A percentile compares a stretch with the other conserved stretches of the same genome.
phyloP scores from a whole-genome alignment of 2,113 vertebrate species.

The Pygathrix nemaeus region DNA sequence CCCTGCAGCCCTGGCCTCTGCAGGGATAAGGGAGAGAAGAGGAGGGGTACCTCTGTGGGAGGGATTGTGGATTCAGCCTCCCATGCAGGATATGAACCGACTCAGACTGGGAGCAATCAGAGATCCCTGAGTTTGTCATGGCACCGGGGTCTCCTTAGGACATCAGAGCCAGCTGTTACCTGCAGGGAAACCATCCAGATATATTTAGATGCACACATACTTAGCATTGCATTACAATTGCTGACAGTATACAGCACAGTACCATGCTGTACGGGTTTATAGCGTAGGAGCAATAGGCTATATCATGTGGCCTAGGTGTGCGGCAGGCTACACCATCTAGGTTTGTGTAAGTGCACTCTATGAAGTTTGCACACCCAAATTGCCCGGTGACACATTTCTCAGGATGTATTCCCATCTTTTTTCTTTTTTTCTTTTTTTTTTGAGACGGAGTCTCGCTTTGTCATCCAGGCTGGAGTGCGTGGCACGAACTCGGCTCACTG shows the following conservation, averaged over 20 bases:
- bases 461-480: too few species aligned
- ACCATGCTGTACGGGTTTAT: not conserved
- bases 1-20: constrained; percentile 93
- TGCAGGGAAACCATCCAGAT: not conserved
- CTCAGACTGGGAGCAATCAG: not conserved
- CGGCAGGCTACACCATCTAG: not conserved
- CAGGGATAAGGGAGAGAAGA: not conserved
- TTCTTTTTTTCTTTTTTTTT: too few species aligned
- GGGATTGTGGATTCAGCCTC: not conserved
- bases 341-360: not conserved
- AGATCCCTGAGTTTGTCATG: not conserved
- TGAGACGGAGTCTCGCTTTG: too few species aligned
- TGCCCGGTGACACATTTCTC: not conserved
- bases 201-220: not conserved
- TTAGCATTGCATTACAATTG: not conserved
- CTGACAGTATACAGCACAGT: too few species aligned
- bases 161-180: not conserved
- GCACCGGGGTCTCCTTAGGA: not conserved
- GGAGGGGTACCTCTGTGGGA: too few species aligned
- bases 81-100: not conserved
- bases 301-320: not conserved
- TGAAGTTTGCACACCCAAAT: not conserved
- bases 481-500: too few species aligned
- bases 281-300: too few species aligned
- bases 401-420: too few species aligned